phyloP scores from a whole-genome alignment of 2,797 vertebrate genomes.

The Coracias cyanogaster region DNA sequence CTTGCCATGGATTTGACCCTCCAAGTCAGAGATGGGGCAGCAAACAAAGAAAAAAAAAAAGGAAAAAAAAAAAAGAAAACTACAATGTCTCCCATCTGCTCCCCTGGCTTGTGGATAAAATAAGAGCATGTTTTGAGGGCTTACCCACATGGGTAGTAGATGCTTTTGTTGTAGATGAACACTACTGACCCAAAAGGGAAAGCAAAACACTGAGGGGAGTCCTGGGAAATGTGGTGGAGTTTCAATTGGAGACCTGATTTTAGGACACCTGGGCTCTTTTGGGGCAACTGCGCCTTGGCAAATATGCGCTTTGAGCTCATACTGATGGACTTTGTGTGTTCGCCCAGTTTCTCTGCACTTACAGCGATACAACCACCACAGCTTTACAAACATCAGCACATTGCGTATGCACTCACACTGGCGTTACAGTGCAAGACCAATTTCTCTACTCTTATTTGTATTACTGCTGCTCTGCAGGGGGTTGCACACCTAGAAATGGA shows the following conservation, averaged over 20 bases:
- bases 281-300: neutral
- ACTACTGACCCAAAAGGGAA: neutral
- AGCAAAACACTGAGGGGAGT: neutral
- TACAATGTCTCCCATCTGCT: slow-evolving; percentile 12
- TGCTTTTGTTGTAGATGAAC: neutral
- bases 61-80: neutral
- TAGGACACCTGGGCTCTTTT: neutral
- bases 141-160: neutral
- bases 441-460: neutral
- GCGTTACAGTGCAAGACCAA: neutral
- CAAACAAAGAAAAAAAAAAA: neutral
- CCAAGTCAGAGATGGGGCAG: slow-evolving; percentile 54
- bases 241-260: neutral
- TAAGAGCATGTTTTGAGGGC: neutral
- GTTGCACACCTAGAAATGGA: neutral
- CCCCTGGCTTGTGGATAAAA: slow-evolving; percentile 3
- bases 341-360: neutral
- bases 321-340: neutral
- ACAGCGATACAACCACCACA: neutral
- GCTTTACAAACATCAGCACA: neutral
- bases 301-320: neutral
- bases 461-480: neutral
- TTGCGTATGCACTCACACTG: neutral
- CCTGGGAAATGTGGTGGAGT: fast-evolving
- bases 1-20: slow-evolving; percentile 77